A percentile compares a stretch with the other conserved stretches of the same genome.
These are phyloP conservation scores for Emydocephalus ijimae DNA, from an alignment of 2,113 vertebrate species.

Conservation along the genomic window DNA sequence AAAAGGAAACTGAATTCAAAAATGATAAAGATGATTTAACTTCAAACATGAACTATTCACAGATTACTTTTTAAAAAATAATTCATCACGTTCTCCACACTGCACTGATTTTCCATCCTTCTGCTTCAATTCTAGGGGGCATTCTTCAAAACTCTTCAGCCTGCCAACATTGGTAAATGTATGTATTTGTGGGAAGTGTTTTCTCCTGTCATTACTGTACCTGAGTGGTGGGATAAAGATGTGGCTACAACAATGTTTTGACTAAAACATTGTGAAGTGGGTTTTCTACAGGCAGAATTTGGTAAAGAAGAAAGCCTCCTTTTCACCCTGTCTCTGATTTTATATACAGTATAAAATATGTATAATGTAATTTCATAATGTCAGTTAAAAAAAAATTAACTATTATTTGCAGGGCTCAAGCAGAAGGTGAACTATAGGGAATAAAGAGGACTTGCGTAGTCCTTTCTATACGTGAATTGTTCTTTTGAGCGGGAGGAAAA, in stretches of 20 bases:
- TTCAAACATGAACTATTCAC: conserved; percentile 69
- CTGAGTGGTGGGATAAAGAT: neutral
- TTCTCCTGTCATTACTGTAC: neutral
- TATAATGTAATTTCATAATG: too few species aligned
- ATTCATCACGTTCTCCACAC: conserved; percentile 37
- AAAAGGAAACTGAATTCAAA: conserved; percentile 67
- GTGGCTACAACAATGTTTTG: neutral
- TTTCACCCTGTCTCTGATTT: neutral
- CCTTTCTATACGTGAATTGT: neutral
- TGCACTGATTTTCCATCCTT: conserved; percentile 19
- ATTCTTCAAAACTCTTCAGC: neutral
- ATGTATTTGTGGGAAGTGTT: neutral
- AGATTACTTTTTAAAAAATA: conserved; percentile 16
- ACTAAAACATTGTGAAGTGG: neutral
- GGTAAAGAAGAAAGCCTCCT: neutral
- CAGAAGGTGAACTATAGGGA: neutral
- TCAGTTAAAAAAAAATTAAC: neutral
- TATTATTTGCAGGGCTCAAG: neutral
- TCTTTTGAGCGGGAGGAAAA: neutral
- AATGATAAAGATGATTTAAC: conserved; percentile 65
- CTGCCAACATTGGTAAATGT: neutral
- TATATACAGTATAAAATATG: too few species aligned
- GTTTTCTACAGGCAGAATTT: neutral
- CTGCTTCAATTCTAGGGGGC: conserved; percentile 30
- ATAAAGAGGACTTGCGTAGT: neutral